Evolutionary conservation across 2,797 vertebrate species (phyloP), one percentile per base, ranked within the genome.

Genomic region (Pangasius krempfi): DNA sequence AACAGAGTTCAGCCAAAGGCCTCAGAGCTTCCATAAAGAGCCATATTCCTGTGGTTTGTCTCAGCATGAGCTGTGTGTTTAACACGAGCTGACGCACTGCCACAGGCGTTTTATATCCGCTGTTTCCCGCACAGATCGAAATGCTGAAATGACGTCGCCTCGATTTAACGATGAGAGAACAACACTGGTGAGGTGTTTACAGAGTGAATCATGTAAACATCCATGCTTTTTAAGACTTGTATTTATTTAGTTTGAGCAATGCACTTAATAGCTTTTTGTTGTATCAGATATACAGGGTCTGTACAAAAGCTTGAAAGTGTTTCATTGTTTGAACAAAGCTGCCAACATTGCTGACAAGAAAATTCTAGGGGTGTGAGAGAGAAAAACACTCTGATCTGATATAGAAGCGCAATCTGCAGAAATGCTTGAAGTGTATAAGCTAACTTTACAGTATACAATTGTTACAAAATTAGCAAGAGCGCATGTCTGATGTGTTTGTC

Each of bases 141-240:
- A 72, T 33, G 20, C 54, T 25, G 47, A 80, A 86, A 47, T 85
- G 75, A 89, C 75, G 62, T 58, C 50, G 47, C 78, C 73, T 68
- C 10, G 37, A 18, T 44, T 68, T 44, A 88, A 79, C 37, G n/a
- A 9, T 20, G 47, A 44, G 22, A 68, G 82, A 40, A 62, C 62
- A 75, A 30, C 58, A 58, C 82, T 83, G 52, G 58, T 58, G 82
- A 64, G 47, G 47, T 88, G 82, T 88, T 73, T 90, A 84, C 80
- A 84, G 76, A 85, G 30, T 82, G 82, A 87, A 62, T 86, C 58
- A 27, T 78, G 81, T 83, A 83, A 83, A 64, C 27, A 16, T 62
- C 90, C 90, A 92, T 94, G 95, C 94, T 64, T 83, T 47, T 94
- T 95, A 94, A 94, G 94, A 52, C 94, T 25, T 47, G 81, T 12